A percentile compares a stretch with the other conserved stretches of the same genome.
phyloP scores from a whole-genome alignment of 2,888 invertebrate species.

The Dichetophora obliterata region DNA sequence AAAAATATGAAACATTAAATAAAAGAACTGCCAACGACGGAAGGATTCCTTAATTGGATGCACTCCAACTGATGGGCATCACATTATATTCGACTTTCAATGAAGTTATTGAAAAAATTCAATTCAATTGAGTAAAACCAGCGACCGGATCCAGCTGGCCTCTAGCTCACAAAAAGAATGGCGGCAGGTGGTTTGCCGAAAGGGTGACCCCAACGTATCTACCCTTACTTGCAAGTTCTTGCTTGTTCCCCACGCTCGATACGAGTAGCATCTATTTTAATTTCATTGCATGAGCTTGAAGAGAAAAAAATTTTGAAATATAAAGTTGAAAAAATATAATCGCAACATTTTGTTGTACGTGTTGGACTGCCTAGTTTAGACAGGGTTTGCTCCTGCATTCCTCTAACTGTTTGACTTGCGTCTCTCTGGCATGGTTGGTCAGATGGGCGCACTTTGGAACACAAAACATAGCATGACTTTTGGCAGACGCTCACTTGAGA shows the following conservation, averaged over 20 bases:
- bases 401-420: background rate
- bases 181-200: no score
- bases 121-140: slow-evolving; percentile 17
- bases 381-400: no score
- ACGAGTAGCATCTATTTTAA: slow-evolving; percentile 10
- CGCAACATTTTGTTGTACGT: no score
- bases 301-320: background rate
- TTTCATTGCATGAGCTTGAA: background rate
- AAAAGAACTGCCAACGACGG: background rate
- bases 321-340: no score
- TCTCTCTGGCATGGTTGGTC: background rate
- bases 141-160: background rate
- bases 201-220: no score
- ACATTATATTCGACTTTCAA: slow-evolving; percentile 28
- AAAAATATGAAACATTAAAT: slow-evolving; percentile 13
- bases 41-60: slow-evolving; percentile 27
- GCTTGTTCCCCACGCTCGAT: background rate
- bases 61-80: slow-evolving; percentile 4
- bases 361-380: no score
- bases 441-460: background rate
- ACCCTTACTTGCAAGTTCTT: background rate
- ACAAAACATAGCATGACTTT: slow-evolving; percentile 18
- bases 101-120: slow-evolving; percentile 29
- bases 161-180: no score
- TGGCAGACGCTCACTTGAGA: slow-evolving; percentile 32